phyloP scores from a whole-genome alignment of 2,888 invertebrate genomes.

The Iselma pallidipennis region DNA sequence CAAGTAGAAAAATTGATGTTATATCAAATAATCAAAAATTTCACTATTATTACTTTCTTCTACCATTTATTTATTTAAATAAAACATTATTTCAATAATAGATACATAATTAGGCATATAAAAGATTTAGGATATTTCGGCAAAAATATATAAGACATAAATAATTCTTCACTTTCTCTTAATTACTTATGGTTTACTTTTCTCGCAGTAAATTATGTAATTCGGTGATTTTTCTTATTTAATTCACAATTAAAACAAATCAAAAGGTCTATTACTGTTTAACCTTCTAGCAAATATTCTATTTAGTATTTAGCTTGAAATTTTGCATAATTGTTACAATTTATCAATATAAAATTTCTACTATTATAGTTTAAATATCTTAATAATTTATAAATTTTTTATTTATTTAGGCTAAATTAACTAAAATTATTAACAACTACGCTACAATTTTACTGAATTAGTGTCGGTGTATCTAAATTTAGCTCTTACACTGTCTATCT shows the following conservation, averaged over 20 bases:
- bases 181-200: not conserved
- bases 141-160: not conserved
- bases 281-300: not conserved
- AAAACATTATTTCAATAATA: no score
- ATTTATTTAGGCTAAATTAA: not conserved
- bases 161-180: conserved; percentile 17
- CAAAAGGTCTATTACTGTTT: conserved; percentile 1
- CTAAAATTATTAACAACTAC: conserved; percentile 3
- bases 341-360: no score
- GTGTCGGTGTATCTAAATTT: conserved; percentile 10
- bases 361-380: no score
- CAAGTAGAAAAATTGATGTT: conserved; percentile 14
- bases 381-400: not conserved
- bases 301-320: no score
- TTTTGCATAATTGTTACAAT: no score
- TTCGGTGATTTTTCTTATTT: not conserved
- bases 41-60: conserved; percentile 14
- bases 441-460: conserved; percentile 5
- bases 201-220: not conserved
- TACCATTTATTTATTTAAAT: no score
- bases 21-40: conserved; percentile 8
- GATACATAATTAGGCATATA: no score
- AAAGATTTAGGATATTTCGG: no score
- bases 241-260: not conserved
- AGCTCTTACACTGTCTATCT: conserved; percentile 6